phyloP scores from a whole-genome alignment of 2,113 vertebrate genomes.

The Trogon melanurus region DNA sequence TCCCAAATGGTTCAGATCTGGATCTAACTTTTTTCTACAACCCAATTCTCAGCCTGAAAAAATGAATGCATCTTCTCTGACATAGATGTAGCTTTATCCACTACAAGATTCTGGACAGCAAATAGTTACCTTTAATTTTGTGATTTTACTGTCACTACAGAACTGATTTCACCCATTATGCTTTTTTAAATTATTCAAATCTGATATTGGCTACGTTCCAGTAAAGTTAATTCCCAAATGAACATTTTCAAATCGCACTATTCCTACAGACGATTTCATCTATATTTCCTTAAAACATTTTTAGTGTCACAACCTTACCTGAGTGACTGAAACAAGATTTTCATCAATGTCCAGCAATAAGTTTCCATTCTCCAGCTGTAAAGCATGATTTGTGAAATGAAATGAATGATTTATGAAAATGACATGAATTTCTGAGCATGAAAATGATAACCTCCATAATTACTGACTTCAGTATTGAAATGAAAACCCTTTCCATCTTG shows the following conservation, averaged over 20 bases:
- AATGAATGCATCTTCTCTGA: slow-evolving; percentile 2
- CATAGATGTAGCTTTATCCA: neutral
- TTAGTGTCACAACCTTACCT: slow-evolving; percentile 84
- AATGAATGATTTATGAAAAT: slow-evolving; percentile 77
- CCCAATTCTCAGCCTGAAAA: neutral
- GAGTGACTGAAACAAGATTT: slow-evolving; percentile 79
- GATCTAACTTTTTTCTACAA: neutral
- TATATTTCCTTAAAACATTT: slow-evolving; percentile 52
- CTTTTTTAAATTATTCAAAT: slow-evolving; percentile 30
- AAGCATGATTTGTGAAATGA: slow-evolving; percentile 79
- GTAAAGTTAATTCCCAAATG: neutral
- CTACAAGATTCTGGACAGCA: neutral
- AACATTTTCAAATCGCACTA: slow-evolving; percentile 2
- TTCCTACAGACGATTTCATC: slow-evolving; percentile 12
- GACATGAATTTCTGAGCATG: slow-evolving; percentile 75
- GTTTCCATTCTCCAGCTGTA: slow-evolving; percentile 91
- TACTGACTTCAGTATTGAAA: slow-evolving; percentile 16
- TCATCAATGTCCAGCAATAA: slow-evolving; percentile 86
- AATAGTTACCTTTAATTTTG: neutral
- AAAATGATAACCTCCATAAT: slow-evolving; percentile 66
- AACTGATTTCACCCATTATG: neutral
- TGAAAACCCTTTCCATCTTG: slow-evolving; percentile 6
- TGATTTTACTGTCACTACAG: slow-evolving; percentile 14
- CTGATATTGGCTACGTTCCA: neutral
- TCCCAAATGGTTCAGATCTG: neutral